A percentile compares a stretch with the other conserved stretches of the same genome.
Conservation (phyloP, 2,888 invertebrate genomes). For the Theristus sp. region DNA sequence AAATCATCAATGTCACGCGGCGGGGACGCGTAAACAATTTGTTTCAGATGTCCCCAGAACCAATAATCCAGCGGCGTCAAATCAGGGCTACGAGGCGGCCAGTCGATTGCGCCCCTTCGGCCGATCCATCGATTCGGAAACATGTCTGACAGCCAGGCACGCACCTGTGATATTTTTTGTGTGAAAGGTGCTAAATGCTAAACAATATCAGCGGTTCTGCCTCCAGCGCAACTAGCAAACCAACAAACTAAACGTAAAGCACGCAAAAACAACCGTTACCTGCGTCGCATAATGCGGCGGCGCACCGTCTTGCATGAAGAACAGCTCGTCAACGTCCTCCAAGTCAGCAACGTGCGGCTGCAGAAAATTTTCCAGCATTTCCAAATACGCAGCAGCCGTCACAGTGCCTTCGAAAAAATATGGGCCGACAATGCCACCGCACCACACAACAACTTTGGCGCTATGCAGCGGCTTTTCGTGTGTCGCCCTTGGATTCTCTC, state of each 20-base stretch:
- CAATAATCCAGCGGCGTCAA: not conserved
- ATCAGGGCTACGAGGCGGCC: too few species aligned
- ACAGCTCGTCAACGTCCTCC: not conserved
- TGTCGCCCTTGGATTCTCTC: slow-evolving; percentile 18
- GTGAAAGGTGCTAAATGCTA: too few species aligned
- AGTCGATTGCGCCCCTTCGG: too few species aligned
- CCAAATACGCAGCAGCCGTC: slow-evolving; percentile 5
- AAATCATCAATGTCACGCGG: too few species aligned
- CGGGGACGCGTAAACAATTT: not conserved
- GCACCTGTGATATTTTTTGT: not conserved
- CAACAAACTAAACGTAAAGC: too few species aligned
- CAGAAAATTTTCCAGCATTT: slow-evolving; percentile 6
- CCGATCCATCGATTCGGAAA: not conserved
- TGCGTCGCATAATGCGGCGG: not conserved
- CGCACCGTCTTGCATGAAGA: not conserved
- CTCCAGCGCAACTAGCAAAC: too few species aligned
- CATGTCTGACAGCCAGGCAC: not conserved
- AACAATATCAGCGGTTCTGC: too few species aligned
- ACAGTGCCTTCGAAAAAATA: slow-evolving; percentile 16
- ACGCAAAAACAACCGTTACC: too few species aligned
- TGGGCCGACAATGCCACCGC: slow-evolving; percentile 27
- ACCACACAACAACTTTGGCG: slow-evolving; percentile 26
- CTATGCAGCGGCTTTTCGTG: slow-evolving; percentile 23
- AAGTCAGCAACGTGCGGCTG: not conserved
- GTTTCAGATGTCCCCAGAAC: not conserved